Evolutionary conservation across 2,888 invertebrate genomes (phyloP).

Genomic region (Cryptophagus acutangulus): DNA sequence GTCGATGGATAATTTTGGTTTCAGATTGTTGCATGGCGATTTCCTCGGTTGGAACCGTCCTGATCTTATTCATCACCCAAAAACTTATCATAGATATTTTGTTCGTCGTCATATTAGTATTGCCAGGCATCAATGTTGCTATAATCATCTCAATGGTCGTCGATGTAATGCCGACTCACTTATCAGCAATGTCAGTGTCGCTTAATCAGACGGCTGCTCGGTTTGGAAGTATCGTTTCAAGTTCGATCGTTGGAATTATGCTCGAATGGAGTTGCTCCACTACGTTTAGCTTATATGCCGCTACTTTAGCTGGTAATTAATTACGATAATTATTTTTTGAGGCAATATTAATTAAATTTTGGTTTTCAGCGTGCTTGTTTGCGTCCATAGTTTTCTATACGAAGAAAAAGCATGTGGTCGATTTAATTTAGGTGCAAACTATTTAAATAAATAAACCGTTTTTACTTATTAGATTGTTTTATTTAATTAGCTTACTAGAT

Average conservation of each 20-base stretch:
- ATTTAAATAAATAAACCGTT: too few species aligned
- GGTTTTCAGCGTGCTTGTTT: slow-evolving; percentile 17
- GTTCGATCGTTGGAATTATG: slow-evolving; percentile 21
- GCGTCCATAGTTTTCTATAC: slow-evolving; percentile 9
- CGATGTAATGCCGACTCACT: slow-evolving; percentile 21
- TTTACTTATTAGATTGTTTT: too few species aligned
- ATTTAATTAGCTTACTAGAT: too few species aligned
- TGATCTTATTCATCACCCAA: slow-evolving; percentile 25
- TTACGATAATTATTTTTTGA: slow-evolving; percentile 2
- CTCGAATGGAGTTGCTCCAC: slow-evolving; percentile 19
- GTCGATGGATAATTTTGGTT: slow-evolving; percentile 3
- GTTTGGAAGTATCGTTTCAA: slow-evolving; percentile 22
- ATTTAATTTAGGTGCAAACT: too few species aligned
- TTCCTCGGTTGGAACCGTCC: slow-evolving; percentile 16
- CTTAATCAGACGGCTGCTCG: slow-evolving; percentile 20
- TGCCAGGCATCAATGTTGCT: slow-evolving; percentile 32
- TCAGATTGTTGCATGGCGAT: slow-evolving; percentile 22
- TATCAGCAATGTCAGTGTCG: slow-evolving; percentile 22
- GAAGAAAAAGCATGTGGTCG: background rate
- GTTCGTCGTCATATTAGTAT: slow-evolving; percentile 28
- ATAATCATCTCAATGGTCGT: slow-evolving; percentile 28
- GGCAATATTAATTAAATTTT: background rate
- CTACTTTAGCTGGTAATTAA: slow-evolving; percentile 18
- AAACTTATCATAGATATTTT: slow-evolving; percentile 28
- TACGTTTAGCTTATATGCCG: slow-evolving; percentile 19